phyloP scores from a whole-genome alignment of 1,140 invertebrate species.

The Gryon sp. region DNA sequence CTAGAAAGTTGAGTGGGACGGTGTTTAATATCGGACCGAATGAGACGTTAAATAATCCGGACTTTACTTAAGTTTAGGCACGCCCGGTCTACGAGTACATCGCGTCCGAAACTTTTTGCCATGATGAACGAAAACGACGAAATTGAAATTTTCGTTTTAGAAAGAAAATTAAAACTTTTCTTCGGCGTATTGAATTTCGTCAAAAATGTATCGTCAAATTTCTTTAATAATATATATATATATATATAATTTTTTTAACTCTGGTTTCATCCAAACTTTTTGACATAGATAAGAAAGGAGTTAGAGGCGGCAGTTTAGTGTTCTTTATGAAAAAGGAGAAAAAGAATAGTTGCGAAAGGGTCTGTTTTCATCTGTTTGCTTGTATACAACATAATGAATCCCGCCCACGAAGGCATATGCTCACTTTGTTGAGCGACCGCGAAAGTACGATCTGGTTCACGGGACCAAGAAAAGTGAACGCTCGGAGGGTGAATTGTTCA shows the following conservation, averaged over 20 bases:
- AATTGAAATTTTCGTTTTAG: conserved; percentile 65
- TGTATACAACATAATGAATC: conserved; percentile 72
- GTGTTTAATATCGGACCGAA: conserved; percentile 51
- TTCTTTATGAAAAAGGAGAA: background rate
- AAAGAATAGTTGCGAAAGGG: conserved; percentile 44
- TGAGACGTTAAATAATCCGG: conserved; percentile 61
- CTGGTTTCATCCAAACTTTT: too few species aligned
- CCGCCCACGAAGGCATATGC: conserved; percentile 75
- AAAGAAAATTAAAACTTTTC: conserved; percentile 66
- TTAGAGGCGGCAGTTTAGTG: too few species aligned
- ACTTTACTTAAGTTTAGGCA: conserved; percentile 58
- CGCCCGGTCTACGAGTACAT: conserved; percentile 20
- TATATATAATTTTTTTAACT: too few species aligned
- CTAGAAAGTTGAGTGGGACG: conserved; percentile 1
- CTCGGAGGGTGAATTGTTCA: conserved; percentile 77
- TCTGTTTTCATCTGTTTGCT: conserved; percentile 66
- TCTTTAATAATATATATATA: too few species aligned
- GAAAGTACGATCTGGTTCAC: conserved; percentile 68
- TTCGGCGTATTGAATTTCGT: too few species aligned
- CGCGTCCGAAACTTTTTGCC: conserved; percentile 64
- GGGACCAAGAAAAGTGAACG: conserved; percentile 67
- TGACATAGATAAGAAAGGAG: too few species aligned
- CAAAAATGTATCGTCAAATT: background rate
- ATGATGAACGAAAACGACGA: conserved; percentile 57
- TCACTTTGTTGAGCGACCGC: conserved; percentile 64